These are phyloP conservation scores for Elanoides forficatus DNA, from an alignment of 2,113 vertebrate genomes.

Conservation along the genomic window DNA sequence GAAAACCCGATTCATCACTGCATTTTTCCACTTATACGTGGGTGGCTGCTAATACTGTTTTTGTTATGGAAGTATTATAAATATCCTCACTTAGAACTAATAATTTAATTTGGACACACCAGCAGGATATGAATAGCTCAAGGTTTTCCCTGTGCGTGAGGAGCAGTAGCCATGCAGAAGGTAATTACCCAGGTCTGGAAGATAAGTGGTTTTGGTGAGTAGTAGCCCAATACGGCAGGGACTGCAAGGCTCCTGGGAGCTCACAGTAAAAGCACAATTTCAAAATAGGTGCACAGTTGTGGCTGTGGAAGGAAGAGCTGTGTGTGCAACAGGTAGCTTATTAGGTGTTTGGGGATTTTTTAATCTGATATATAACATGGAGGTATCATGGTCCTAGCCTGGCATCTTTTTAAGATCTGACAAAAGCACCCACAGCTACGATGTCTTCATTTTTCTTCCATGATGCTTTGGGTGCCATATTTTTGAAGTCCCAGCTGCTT, in stretches of 20 bases:
- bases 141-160: not conserved
- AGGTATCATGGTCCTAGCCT: not conserved
- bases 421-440: not conserved
- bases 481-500: not conserved
- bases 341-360: not conserved
- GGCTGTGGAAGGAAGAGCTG: not conserved
- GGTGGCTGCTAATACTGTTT: not conserved
- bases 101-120: not conserved
- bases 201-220: not conserved
- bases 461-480: not conserved
- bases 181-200: not conserved
- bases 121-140: not conserved
- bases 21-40: not conserved
- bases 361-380: not conserved
- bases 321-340: not conserved
- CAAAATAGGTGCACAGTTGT: not conserved
- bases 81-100: conserved; percentile 20
- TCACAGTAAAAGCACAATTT: not conserved
- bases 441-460: not conserved
- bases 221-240: not conserved
- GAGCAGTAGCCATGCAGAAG: not conserved
- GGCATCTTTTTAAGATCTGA: not conserved
- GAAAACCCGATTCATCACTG: not conserved
- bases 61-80: conserved; percentile 29
- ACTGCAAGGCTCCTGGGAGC: not conserved